Evolutionary conservation across 1,140 invertebrate genomes (phyloP), one percentile per base, ranked within the genome.

Genomic region (Thaumetopoea pityocampa): DNA sequence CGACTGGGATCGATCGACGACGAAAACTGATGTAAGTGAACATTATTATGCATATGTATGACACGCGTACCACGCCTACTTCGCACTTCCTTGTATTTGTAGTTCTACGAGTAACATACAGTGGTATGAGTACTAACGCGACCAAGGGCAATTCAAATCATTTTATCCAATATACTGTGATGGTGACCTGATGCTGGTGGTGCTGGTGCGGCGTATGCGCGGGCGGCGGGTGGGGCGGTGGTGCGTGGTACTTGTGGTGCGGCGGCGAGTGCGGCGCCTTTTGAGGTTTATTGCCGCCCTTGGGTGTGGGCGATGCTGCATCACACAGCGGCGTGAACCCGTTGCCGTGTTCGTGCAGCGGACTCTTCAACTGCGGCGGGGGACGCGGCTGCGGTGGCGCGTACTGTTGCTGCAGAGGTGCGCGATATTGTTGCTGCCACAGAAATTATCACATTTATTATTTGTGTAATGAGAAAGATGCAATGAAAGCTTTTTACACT

Each of bases 161-260:
- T n/a, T n/a, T n/a, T n/a, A n/a, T n/a, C n/a, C n/a, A n/a, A 27
- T 12, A 0, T 12, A 0, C 9, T 1, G 2, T 24, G 33, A 26
- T 27, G 32, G 16, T 24, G 15, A 65, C 68, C 59, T 68, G 65
- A 40, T 63, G 67, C 43, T 57, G 61, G 44, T 78, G 69, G 24
- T 58, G 67, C 42, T 52, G 57, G 29, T 65, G 63, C 15, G 51
- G 57, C 26, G 46, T 46, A 43, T 58, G 71, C 32, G 62, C 46
- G 9, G 47, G 67, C 17, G 60, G 41, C 6, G 48, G 41, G 30
- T 51, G 53, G 38, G 42, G 53, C 12, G 52, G 71, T 41, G 67
- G 68, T 46, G 71, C 59, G 57, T 84, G 81, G 53, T 85, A 83
- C 53, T 86, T 82, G 61, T 85, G 73, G 23, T 79, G 83, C 37